Base-by-base conservation (phyloP, 92 coral and sea anemone genomes). In the Parazoanthus swiftii region DNA sequence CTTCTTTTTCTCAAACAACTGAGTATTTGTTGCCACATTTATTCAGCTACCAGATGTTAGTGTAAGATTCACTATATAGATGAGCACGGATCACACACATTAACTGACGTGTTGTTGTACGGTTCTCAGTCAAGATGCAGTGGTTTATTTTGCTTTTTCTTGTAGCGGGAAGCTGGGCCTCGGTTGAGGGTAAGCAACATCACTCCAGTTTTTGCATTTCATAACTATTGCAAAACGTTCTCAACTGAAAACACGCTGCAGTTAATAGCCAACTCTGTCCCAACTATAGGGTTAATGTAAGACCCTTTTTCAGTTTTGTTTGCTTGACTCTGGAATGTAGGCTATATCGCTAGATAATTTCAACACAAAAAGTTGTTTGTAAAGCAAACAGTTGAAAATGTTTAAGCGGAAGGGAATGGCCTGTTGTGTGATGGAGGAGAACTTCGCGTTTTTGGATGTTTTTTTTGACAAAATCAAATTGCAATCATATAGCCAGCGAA, bases 41-140 rank as follows among this genome's bases (percentile, higher is more conserved):
- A 39, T 9, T 63, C 85, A 81, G 73, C 85, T 63, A 56, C 29
- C 85, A 81, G 85, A 38, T 81, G 85, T 3, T 7, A 0, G 35
- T 37, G 23, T 36, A 6, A 58, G 20, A 0, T 38, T 36, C 4
- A 16, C 36, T 81, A 63, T 63, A 81, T 58, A 71, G 80, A 13
- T 10, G 26, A 63, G 33, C 13, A 33, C 8, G 7, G 42, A 37
- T 39, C 51, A 37, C 56, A 81, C 46, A 29, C 33, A 29, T 29
- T 29, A 59, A 59, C 48, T 58, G 18, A 21, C 0, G 54, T 13
- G 56, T n/a, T 35, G 48, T 23, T 81, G 14, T 23, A 58, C 2
- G 3, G 50, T 44, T 29, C 29, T 23, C 38, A 79, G 9, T 25
- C 67, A 79, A 20, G 16, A 58, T 81, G 85, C 29, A 23, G 73